phyloP scores from a whole-genome alignment of 2,797 vertebrate genomes.

The Hypotaenidia okinawae region DNA sequence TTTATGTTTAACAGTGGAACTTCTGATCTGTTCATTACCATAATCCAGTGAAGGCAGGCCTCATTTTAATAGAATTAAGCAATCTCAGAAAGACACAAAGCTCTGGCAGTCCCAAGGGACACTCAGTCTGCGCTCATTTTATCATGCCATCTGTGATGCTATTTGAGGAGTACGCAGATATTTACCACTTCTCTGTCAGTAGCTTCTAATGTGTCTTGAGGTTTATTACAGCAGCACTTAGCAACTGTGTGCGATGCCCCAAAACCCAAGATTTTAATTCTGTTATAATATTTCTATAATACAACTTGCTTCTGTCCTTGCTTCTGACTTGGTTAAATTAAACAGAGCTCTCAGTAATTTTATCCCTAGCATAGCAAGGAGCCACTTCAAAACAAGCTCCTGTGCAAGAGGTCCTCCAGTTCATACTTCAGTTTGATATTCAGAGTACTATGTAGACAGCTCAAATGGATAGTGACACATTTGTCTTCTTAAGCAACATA shows the following conservation, averaged over 20 bases:
- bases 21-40: constrained; percentile 21
- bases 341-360: not conserved
- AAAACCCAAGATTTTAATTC: not conserved
- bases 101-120: constrained; percentile 11
- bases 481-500: not conserved
- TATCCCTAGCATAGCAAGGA: not conserved
- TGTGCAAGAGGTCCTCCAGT: not conserved
- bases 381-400: not conserved
- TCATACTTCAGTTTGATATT: not conserved
- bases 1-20: not conserved
- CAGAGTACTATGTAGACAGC: not conserved
- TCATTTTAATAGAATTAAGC: constrained; percentile 28
- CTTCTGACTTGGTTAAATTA: not conserved
- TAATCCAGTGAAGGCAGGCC: constrained; percentile 1
- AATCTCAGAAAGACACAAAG: constrained; percentile 13
- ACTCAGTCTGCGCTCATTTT: not conserved
- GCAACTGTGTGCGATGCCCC: not conserved
- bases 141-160: constrained; percentile 21
- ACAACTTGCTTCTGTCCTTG: not conserved
- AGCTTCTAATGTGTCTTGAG: not conserved
- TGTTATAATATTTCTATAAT: not conserved
- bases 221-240: not conserved
- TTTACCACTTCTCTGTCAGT: not conserved
- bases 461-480: not conserved
- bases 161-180: not conserved